Conservation (phyloP, 1,140 invertebrate species). For the Planococcus citri region DNA sequence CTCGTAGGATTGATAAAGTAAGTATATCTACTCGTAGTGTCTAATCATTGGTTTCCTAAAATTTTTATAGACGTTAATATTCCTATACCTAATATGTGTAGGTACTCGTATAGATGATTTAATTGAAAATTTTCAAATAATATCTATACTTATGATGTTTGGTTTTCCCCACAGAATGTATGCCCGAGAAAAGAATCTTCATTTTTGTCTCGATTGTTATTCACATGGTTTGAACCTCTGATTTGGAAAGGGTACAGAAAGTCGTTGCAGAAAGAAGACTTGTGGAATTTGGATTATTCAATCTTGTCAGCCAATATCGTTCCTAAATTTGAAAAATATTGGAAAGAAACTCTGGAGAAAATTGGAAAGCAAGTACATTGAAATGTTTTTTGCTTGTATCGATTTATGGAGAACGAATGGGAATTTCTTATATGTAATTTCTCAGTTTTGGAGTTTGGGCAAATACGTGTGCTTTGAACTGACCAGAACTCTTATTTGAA, state of each 20-base stretch:
- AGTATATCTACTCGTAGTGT: slow-evolving; percentile 26
- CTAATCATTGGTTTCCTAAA: background rate
- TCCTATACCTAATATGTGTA: too few relatives aligned
- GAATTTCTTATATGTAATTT: too few relatives aligned
- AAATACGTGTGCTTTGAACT: too few relatives aligned
- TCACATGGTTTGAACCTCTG: slow-evolving; percentile 82
- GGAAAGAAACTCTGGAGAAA: slow-evolving; percentile 43
- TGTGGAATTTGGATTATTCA: slow-evolving; percentile 80
- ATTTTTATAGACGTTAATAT: too few relatives aligned
- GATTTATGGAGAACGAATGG: background rate
- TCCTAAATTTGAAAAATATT: slow-evolving; percentile 73
- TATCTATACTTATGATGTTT: background rate
- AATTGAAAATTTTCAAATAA: too few relatives aligned
- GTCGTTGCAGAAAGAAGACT: slow-evolving; percentile 63
- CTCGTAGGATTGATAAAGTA: slow-evolving; percentile 55
- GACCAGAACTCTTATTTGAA: too few relatives aligned
- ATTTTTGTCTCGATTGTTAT: slow-evolving; percentile 78
- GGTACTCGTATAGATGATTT: too few relatives aligned
- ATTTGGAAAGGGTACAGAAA: slow-evolving; percentile 71
- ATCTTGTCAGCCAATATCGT: slow-evolving; percentile 69
- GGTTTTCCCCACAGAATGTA: slow-evolving; percentile 49
- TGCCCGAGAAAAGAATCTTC: slow-evolving; percentile 77
- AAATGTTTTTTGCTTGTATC: too few relatives aligned
- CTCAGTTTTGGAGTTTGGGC: background rate
- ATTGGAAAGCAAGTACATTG: slow-evolving; percentile 13